Base-by-base conservation (phyloP, 2,888 invertebrate genomes). In the Phalera bucephala region DNA sequence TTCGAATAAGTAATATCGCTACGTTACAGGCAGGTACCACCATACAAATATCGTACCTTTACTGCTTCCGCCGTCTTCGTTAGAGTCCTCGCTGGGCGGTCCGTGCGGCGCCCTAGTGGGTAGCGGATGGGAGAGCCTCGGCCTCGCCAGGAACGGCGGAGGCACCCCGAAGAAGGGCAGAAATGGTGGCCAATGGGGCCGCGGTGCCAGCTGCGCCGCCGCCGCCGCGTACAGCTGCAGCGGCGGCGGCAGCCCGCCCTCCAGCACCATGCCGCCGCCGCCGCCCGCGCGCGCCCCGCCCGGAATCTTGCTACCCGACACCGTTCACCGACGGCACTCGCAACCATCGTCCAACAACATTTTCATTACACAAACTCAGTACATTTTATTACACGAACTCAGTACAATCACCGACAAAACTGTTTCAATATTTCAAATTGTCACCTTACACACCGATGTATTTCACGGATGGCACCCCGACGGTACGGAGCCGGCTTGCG, bases 161-260 rank as follows among this genome's bases (percentile, higher is more conserved):
- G 91, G 92, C 35, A 91, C 91, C 52, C 91, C 86, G 68, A 92
- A 91, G 63, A 92, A 92, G 22, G 88, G 88, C 57, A 93, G 82
- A 80, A 91, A 91, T 25, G 92, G 93, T 48, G 93, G 90, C 86
- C 93, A 93, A 40, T 91, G 84, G 43, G 92, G 92, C 38, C 91
- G 72, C 44, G 91, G 85, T 42, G 83, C 80, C 66, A 79, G 80
- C 67, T 88, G 92, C 74, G 93, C 92, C 66, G 93, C 93, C 64
- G 93, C 93, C 73, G 93, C 93, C 67, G 93, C 93, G 75, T 93
- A 94, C 59, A 93, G 83, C 71, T 93, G 93, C 78, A 94, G 82
- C 68, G 93, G 93, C 75, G 93, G 92, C 84, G 94, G 94, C 83
- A 94, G 79, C 60, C 92, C 93, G 78, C 84, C 90, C 72, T 93